Evolutionary conservation across 2,888 invertebrate genomes (phyloP).

Genomic region (Liodrosophila aerea): DNA sequence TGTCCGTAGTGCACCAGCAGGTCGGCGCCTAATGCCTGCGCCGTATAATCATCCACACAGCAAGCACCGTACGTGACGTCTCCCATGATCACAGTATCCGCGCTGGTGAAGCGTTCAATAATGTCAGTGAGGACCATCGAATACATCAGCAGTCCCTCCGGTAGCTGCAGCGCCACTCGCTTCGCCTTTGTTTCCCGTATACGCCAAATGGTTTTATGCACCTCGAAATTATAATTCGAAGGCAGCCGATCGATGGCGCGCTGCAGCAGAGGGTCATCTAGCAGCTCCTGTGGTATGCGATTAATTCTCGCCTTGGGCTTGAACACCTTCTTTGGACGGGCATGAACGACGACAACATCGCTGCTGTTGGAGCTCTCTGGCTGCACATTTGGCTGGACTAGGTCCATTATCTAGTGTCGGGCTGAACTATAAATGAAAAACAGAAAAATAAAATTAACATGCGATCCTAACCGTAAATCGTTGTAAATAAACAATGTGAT

Average conservation of each 20-base stretch:
- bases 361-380: constrained; percentile 34
- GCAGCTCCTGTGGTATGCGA: constrained; percentile 91
- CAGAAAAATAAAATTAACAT: constrained; percentile 21
- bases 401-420: constrained; percentile 72
- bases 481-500: no score
- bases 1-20: constrained; percentile 98
- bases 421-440: constrained; percentile 13
- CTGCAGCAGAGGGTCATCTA: constrained; percentile 89
- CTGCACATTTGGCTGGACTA: constrained; percentile 60
- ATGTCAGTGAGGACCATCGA: constrained; percentile 97
- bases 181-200: constrained; percentile 92
- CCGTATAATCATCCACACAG: constrained; percentile 98
- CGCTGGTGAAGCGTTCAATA: constrained; percentile 92
- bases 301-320: constrained; percentile 89
- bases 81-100: constrained; percentile 97
- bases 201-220: constrained; percentile 98
- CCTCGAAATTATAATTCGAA: constrained; percentile 98
- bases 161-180: constrained; percentile 97
- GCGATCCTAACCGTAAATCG: no score
- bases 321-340: constrained; percentile 91
- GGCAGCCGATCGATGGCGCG: constrained; percentile 90
- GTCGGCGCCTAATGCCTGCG: constrained; percentile 93
- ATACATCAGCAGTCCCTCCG: constrained; percentile 96
- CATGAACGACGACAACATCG: constrained; percentile 86
- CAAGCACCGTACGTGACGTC: constrained; percentile 99